These are phyloP conservation scores for Pluvialis apricaria DNA, from an alignment of 2,113 vertebrate genomes.

Conservation along the genomic window DNA sequence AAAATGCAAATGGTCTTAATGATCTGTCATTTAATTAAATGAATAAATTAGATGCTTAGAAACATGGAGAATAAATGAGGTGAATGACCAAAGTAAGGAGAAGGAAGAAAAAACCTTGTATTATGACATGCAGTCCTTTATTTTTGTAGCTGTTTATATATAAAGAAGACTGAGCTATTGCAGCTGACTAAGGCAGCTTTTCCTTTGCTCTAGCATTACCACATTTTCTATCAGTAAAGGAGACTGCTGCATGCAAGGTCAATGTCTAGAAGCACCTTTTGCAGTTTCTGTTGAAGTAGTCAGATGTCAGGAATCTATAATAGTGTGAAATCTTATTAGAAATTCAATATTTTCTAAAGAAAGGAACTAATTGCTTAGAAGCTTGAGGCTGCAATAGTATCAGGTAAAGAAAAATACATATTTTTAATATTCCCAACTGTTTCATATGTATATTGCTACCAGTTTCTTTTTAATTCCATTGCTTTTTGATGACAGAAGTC, in stretches of 20 bases:
- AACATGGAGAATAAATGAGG: background rate
- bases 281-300: background rate
- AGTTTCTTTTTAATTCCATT: background rate
- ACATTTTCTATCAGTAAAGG: background rate
- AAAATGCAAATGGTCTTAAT: background rate
- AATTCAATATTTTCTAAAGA: background rate
- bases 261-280: background rate
- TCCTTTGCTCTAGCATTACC: background rate
- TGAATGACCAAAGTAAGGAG: background rate
- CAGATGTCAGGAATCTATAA: background rate
- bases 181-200: background rate
- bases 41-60: background rate
- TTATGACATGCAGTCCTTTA: background rate
- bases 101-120: background rate
- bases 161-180: background rate
- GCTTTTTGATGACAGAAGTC: background rate
- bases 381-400: background rate
- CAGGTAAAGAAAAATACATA: background rate
- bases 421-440: background rate
- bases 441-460: background rate
- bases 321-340: background rate
- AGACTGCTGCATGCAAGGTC: background rate
- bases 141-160: background rate
- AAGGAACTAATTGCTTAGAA: background rate
- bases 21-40: background rate